phyloP scores from a whole-genome alignment of 2,797 vertebrate genomes.

The Adrianichthys oophorus region DNA sequence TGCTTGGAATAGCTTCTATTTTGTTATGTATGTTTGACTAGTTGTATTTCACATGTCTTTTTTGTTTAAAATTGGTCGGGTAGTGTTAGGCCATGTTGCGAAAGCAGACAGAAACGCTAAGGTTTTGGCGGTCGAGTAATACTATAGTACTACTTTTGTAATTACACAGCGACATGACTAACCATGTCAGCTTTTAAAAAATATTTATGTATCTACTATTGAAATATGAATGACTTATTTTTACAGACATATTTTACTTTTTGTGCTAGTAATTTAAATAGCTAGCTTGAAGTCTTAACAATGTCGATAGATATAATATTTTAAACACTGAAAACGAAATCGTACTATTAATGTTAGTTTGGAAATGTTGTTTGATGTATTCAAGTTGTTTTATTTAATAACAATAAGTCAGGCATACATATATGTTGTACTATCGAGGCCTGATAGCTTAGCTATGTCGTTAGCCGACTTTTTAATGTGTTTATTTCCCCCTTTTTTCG shows the following conservation, averaged over 20 bases:
- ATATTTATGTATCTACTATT: not conserved
- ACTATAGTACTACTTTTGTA: not conserved
- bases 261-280: not conserved
- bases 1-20: not conserved
- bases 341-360: too few relatives aligned
- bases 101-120: slow-evolving; percentile 16
- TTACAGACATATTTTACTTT: not conserved
- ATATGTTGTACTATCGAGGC: not conserved
- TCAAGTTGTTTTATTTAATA: not conserved
- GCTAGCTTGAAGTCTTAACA: not conserved
- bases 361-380: not conserved
- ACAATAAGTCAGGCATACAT: not conserved
- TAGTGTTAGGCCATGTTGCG: slow-evolving; percentile 52
- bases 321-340: not conserved
- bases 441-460: not conserved
- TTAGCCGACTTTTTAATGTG: not conserved
- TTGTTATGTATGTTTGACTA: accelerated
- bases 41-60: not conserved
- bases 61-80: slow-evolving; percentile 13
- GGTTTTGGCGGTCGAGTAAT: slow-evolving; percentile 45
- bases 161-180: not conserved
- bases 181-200: not conserved
- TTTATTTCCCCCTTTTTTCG: too few relatives aligned
- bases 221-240: not conserved
- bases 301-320: not conserved